Evolutionary conservation across 2,113 vertebrate genomes (phyloP).

Genomic region (Amia ocellicauda): DNA sequence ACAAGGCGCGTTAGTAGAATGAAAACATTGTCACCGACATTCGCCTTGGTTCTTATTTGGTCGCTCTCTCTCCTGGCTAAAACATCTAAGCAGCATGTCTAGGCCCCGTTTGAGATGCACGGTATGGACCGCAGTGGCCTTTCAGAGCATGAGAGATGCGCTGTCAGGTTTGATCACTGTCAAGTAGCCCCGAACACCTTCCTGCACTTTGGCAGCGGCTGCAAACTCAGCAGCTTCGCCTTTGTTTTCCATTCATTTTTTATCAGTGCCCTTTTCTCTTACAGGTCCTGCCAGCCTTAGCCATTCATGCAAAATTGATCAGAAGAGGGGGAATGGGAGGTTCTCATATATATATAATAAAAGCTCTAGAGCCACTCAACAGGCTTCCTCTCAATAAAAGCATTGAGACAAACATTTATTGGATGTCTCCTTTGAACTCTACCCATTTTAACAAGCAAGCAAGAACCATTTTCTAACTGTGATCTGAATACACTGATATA

Average conservation of each 20-base stretch:
- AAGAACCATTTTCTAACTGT: too few relatives aligned
- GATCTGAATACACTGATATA: too few relatives aligned
- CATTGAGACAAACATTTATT: not conserved
- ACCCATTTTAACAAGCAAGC: too few relatives aligned
- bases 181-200: not conserved
- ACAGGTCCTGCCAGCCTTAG: not conserved
- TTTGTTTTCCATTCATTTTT: conserved; percentile 7
- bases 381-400: not conserved
- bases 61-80: not conserved
- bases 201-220: not conserved
- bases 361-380: too few relatives aligned
- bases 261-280: not conserved
- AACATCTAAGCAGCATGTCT: too few relatives aligned
- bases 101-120: not conserved
- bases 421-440: too few relatives aligned
- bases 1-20: not conserved
- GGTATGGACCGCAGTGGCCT: not conserved
- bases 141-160: not conserved
- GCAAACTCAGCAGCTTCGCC: not conserved
- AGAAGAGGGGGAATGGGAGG: not conserved
- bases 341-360: too few relatives aligned
- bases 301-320: not conserved
- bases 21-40: too few relatives aligned
- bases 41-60: too few relatives aligned
- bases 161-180: conserved; percentile 2